A percentile compares a stretch with the other conserved stretches of the same genome.
These are phyloP conservation scores for Chrysemys picta DNA, from an alignment of 2,113 vertebrate genomes.

Conservation along the genomic window DNA sequence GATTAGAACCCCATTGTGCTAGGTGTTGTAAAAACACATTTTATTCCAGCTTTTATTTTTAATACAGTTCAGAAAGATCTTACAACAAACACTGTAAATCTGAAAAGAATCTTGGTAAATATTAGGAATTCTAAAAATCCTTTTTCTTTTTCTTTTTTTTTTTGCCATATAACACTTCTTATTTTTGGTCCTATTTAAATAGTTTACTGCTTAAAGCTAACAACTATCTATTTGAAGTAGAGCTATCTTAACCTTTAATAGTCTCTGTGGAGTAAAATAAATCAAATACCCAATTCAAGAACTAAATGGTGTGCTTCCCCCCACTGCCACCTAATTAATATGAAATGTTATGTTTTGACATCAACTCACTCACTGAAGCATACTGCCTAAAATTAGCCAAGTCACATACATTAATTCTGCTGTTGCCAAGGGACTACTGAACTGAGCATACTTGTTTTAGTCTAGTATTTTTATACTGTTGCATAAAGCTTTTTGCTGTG, in stretches of 20 bases:
- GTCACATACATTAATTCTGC: slow-evolving; percentile 13
- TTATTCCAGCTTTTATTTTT: not conserved
- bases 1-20: not conserved
- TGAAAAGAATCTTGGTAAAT: not conserved
- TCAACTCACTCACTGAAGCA: slow-evolving; percentile 34
- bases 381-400: slow-evolving; percentile 57
- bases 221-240: not conserved
- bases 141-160: not conserved
- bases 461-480: slow-evolving; percentile 32
- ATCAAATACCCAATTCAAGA: not conserved
- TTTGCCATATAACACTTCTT: not conserved
- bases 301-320: slow-evolving; percentile 3
- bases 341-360: slow-evolving; percentile 27
- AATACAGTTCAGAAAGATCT: not conserved
- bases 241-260: not conserved
- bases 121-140: not conserved
- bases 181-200: not conserved
- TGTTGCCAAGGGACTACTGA: slow-evolving; percentile 33
- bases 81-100: not conserved
- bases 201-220: slow-evolving; percentile 4
- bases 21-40: not conserved
- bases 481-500: slow-evolving; percentile 19
- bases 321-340: slow-evolving; percentile 44
- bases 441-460: slow-evolving; percentile 25
- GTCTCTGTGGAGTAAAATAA: slow-evolving; percentile 29